Conservation (phyloP, 2,797 vertebrate species). For the Poeciliopsis turneri region DNA sequence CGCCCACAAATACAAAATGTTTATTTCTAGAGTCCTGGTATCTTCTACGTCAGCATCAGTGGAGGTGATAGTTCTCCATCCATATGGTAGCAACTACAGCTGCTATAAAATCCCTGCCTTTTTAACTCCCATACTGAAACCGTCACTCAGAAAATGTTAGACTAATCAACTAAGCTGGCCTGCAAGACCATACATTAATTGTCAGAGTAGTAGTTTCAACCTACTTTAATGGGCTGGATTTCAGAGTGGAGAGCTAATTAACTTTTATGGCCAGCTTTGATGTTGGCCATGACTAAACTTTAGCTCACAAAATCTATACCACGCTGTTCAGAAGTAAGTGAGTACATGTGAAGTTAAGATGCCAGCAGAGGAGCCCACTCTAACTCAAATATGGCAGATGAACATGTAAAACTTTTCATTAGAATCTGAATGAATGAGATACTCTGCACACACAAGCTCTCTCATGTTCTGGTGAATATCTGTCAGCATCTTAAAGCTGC, state of each 20-base stretch:
- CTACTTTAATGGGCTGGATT: not conserved
- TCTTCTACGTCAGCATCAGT: not conserved
- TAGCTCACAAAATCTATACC: not conserved
- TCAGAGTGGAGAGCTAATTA: not conserved
- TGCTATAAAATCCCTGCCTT: not conserved
- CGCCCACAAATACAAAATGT: not conserved
- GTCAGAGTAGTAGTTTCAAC: not conserved
- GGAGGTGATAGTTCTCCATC: not conserved
- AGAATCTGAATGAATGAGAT: not conserved
- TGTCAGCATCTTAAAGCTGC: not conserved
- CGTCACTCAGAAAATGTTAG: not conserved
- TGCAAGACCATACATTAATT: not conserved
- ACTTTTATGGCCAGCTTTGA: not conserved
- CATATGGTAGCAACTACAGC: constrained; percentile 1
- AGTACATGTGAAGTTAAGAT: not conserved
- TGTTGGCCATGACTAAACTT: not conserved
- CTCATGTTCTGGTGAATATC: not conserved
- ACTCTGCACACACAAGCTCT: not conserved
- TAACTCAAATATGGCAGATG: not conserved
- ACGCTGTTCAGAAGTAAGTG: not conserved
- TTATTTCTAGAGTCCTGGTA: not conserved
- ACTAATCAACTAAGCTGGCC: not conserved
- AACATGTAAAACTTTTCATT: not conserved
- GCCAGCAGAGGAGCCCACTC: not conserved
- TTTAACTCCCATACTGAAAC: not conserved